phyloP scores from a whole-genome alignment of 1,140 invertebrate species.

The Diuraphis noxia region DNA sequence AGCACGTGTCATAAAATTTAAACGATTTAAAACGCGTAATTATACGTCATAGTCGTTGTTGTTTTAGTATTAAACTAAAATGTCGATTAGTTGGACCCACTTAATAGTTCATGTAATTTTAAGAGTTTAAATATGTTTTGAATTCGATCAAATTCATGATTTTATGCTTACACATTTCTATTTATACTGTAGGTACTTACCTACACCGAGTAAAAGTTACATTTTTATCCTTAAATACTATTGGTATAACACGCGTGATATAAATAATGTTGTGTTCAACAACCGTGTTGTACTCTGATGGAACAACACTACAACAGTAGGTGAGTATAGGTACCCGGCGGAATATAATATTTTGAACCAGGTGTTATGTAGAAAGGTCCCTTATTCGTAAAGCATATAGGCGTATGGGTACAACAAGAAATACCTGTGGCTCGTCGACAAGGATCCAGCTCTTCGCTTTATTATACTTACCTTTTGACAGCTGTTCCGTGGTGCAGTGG shows the following conservation, averaged over 20 bases:
- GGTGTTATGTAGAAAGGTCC: background rate
- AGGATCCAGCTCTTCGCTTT: background rate
- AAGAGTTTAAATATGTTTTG: too few species aligned
- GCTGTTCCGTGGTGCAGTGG: background rate
- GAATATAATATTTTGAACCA: background rate
- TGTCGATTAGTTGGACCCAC: background rate
- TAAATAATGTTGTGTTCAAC: too few species aligned
- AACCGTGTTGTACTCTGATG: background rate
- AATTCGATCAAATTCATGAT: too few species aligned
- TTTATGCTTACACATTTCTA: background rate
- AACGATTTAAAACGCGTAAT: background rate
- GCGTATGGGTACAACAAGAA: background rate
- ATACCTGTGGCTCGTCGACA: background rate
- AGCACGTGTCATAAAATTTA: background rate
- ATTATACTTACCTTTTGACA: background rate
- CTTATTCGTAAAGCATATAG: too few species aligned
- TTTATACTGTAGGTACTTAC: too few species aligned
- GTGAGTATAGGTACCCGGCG: background rate
- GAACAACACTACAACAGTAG: background rate
- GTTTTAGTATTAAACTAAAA: background rate
- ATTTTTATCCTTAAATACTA: too few species aligned
- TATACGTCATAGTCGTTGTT: background rate
- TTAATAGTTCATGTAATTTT: background rate
- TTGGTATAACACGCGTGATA: too few species aligned
- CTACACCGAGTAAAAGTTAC: too few species aligned